Evolutionary conservation across 2,797 vertebrate species (phyloP).

Genomic region (Pyrocephalus nanus): DNA sequence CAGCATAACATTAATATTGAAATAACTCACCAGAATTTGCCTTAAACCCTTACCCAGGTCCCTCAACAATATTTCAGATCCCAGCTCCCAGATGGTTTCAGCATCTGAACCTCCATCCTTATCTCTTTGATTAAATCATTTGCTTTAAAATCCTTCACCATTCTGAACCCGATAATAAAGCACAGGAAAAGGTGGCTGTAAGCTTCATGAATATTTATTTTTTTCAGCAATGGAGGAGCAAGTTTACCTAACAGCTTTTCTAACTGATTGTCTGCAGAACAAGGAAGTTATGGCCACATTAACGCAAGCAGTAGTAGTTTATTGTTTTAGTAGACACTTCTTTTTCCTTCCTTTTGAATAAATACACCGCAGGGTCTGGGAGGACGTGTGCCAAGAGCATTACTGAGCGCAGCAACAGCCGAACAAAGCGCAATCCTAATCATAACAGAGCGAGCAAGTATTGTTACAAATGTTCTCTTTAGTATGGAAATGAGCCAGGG

Average conservation of each 20-base stretch:
- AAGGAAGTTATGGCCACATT: slow-evolving; percentile 40
- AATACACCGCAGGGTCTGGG: slow-evolving; percentile 54
- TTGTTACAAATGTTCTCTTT: slow-evolving; percentile 65
- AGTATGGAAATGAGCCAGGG: slow-evolving; percentile 69
- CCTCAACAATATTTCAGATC: not conserved
- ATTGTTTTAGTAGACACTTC: slow-evolving; percentile 69
- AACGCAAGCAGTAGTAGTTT: slow-evolving; percentile 49
- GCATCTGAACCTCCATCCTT: not conserved
- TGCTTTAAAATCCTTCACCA: not conserved
- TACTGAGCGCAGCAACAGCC: slow-evolving; percentile 31
- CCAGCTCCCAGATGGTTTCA: not conserved
- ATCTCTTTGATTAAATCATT: not conserved
- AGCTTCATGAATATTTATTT: slow-evolving; percentile 61
- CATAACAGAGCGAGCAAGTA: slow-evolving; percentile 41
- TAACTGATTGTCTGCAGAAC: slow-evolving; percentile 32
- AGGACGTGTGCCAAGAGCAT: slow-evolving; percentile 53
- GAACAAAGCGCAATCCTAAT: slow-evolving; percentile 37
- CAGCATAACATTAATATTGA: not conserved
- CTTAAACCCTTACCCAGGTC: not conserved
- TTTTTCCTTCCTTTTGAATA: slow-evolving; percentile 66
- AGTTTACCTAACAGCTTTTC: slow-evolving; percentile 54
- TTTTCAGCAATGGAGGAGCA: slow-evolving; percentile 37
- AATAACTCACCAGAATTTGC: not conserved
- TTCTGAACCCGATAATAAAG: not conserved
- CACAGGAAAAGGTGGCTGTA: not conserved